Conservation (phyloP, 2,113 vertebrate species). For the Pseudopipra pipra region DNA sequence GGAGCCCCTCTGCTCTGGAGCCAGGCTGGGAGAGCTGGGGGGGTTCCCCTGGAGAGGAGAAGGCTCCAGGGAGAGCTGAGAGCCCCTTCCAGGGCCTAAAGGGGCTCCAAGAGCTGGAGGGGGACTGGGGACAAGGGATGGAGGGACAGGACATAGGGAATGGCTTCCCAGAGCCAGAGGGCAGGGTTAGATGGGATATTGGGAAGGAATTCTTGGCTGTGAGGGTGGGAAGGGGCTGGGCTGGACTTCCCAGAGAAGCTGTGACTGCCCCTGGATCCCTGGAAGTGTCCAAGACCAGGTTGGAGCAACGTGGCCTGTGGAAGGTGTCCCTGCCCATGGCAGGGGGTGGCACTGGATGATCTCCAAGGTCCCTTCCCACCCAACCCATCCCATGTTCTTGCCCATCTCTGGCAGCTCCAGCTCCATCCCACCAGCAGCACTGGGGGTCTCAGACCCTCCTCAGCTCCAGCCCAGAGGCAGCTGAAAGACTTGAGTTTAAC, state of each 20-base stretch:
- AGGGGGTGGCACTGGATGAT: neutral
- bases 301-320: neutral
- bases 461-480: too few species aligned
- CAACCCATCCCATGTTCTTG: neutral
- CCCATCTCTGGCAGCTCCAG: too few species aligned
- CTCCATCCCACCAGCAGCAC: too few species aligned
- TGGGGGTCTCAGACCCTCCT: too few species aligned
- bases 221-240: neutral
- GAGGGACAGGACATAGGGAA: too few species aligned
- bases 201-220: neutral
- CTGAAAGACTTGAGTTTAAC: too few species aligned
- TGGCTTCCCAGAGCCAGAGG: neutral
- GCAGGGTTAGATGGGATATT: neutral
- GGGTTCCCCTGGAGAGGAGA: neutral
- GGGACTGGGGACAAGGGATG: too few species aligned
- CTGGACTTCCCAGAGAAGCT: neutral
- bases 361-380: neutral
- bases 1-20: neutral
- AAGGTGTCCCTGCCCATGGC: too few species aligned
- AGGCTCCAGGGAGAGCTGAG: neutral
- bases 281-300: neutral
- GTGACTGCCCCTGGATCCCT: neutral
- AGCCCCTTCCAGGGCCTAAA: neutral
- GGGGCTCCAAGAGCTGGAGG: neutral
- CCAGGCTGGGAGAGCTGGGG: neutral